A percentile compares a stretch with the other conserved stretches of the same genome.
Conservation (phyloP, 2,797 vertebrate genomes). For the Perodicticus potto region DNA sequence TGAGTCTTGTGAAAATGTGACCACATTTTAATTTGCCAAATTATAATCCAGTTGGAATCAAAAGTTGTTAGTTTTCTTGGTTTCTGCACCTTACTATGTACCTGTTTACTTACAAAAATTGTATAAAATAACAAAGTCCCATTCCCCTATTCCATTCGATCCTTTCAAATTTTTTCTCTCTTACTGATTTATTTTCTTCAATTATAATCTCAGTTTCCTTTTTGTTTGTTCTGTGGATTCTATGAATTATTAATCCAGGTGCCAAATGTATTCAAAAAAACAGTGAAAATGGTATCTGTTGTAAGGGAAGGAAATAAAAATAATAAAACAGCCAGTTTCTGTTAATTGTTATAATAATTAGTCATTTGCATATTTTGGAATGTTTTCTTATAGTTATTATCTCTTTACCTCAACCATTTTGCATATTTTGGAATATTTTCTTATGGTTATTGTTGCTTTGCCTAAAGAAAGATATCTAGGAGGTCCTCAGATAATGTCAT, state of each 20-base stretch:
- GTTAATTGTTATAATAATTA: too few species aligned
- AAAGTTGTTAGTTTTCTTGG: slow-evolving; percentile 46
- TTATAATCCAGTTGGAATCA: slow-evolving; percentile 46
- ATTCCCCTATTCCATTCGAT: background rate
- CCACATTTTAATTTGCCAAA: slow-evolving; percentile 21
- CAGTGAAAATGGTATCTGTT: background rate
- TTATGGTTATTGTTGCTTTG: background rate
- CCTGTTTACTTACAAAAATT: slow-evolving; percentile 11
- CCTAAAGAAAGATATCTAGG: background rate
- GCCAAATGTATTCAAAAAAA: background rate
- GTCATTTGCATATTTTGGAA: background rate
- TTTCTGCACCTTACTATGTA: slow-evolving; percentile 33
- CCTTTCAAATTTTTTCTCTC: background rate
- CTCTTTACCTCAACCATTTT: background rate
- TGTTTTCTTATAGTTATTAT: background rate
- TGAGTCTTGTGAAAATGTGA: background rate
- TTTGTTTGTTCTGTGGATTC: slow-evolving; percentile 35
- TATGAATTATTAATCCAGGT: background rate
- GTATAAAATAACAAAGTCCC: background rate
- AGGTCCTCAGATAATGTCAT: background rate
- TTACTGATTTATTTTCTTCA: slow-evolving; percentile 15
- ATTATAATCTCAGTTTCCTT: background rate
- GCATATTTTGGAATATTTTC: background rate
- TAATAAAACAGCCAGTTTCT: background rate
- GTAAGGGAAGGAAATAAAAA: slow-evolving; percentile 57